Evolutionary conservation across 2,888 invertebrate species (phyloP).

Genomic region (Melanotus villosus): DNA sequence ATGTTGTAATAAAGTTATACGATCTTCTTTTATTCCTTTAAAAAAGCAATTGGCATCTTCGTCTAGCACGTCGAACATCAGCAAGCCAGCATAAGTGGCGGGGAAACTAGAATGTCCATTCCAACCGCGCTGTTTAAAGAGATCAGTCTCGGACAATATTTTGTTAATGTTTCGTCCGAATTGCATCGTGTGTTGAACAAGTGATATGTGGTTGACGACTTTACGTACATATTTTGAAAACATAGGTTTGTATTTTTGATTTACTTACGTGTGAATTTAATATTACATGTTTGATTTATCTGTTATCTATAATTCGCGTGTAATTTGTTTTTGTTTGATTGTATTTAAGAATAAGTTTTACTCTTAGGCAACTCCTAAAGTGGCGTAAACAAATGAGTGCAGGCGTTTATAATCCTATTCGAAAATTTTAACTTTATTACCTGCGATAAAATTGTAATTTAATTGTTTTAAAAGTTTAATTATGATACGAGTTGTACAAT

Average conservation of each 20-base stretch:
- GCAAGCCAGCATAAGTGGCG: slow-evolving; percentile 19
- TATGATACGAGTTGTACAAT: background rate
- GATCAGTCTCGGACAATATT: slow-evolving; percentile 33
- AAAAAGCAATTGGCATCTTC: slow-evolving; percentile 1
- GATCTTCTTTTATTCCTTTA: background rate
- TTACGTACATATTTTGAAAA: background rate
- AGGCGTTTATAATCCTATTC: background rate
- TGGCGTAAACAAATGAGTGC: background rate
- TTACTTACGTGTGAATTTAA: background rate
- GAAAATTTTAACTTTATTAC: background rate
- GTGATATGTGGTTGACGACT: slow-evolving; percentile 1
- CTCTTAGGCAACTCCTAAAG: background rate
- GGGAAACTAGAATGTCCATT: slow-evolving; percentile 36
- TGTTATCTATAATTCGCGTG: background rate
- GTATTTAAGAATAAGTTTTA: background rate
- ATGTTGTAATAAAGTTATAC: background rate
- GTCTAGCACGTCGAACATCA: slow-evolving; percentile 24
- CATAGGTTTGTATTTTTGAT: slow-evolving; percentile 1
- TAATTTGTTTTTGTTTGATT: slow-evolving; percentile 11
- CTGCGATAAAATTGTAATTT: background rate
- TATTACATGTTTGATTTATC: background rate
- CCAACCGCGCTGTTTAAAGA: slow-evolving; percentile 40
- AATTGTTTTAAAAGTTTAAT: slow-evolving; percentile 7
- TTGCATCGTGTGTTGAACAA: slow-evolving; percentile 1
- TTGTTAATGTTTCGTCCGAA: slow-evolving; percentile 28